These are phyloP conservation scores for Tonatia bakeri DNA, from an alignment of 2,113 vertebrate species.

Conservation along the genomic window DNA sequence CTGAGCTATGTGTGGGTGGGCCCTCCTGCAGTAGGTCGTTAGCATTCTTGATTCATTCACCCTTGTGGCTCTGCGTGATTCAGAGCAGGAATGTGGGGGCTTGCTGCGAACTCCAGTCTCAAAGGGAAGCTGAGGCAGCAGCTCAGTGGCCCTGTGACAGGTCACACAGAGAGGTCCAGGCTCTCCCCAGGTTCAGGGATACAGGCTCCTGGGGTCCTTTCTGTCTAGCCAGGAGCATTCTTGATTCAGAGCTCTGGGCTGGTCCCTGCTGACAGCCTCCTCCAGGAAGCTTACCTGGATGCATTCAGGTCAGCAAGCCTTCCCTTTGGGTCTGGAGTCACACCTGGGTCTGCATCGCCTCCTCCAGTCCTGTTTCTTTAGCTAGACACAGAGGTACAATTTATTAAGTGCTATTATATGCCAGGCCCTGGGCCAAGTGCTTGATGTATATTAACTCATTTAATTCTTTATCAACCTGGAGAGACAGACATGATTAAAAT, in stretches of 20 bases:
- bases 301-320: background rate
- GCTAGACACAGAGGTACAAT: background rate
- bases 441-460: slow-evolving; percentile 42
- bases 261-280: background rate
- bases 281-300: background rate
- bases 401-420: background rate
- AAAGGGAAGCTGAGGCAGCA: background rate
- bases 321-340: background rate
- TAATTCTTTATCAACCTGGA: slow-evolving; percentile 45
- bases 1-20: background rate
- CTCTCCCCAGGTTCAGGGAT: background rate
- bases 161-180: background rate
- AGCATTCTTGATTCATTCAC: background rate
- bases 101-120: background rate
- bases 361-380: background rate
- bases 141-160: background rate
- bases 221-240: background rate
- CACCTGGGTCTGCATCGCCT: background rate
- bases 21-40: background rate
- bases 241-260: background rate
- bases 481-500: slow-evolving; percentile 48
- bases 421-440: slow-evolving; percentile 22
- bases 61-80: background rate
- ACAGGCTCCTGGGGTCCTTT: background rate
- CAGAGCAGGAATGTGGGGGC: background rate